Evolutionary conservation across 2,888 invertebrate genomes (phyloP).

Genomic region (Orchesella flavescens): DNA sequence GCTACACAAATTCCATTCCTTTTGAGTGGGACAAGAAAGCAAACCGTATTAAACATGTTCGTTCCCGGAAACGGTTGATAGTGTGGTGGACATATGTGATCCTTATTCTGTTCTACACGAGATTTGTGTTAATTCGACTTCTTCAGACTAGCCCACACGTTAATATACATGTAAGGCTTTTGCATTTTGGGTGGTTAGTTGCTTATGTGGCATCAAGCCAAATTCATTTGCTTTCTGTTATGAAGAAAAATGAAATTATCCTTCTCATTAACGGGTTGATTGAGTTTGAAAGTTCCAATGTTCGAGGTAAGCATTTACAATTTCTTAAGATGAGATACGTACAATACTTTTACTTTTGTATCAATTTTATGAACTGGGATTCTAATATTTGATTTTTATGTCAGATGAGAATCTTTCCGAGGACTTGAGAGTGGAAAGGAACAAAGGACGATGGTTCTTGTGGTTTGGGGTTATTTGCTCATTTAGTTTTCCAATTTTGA

Average conservation of each 20-base stretch:
- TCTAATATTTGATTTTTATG: background rate
- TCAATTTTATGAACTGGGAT: no score
- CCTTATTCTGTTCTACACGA: conserved; percentile 49
- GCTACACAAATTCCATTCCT: conserved; percentile 53
- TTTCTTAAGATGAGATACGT: background rate
- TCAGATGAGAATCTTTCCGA: conserved; percentile 40
- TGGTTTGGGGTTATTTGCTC: conserved; percentile 59
- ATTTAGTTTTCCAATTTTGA: conserved; percentile 51
- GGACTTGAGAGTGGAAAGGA: conserved; percentile 40
- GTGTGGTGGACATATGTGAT: conserved; percentile 56
- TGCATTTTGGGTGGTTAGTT: conserved; percentile 55
- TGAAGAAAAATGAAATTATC: conserved; percentile 57
- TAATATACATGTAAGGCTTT: conserved; percentile 41
- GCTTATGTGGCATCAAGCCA: conserved; percentile 55
- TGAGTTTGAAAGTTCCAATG: conserved; percentile 49
- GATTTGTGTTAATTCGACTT: conserved; percentile 54
- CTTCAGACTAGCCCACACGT: conserved; percentile 50
- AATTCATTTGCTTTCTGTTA: conserved; percentile 50
- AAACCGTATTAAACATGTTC: conserved; percentile 44
- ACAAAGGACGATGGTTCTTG: conserved; percentile 54
- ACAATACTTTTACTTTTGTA: background rate
- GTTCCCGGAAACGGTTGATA: conserved; percentile 38
- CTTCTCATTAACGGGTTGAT: conserved; percentile 53
- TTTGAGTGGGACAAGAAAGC: conserved; percentile 59
- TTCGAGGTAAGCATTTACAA: conserved; percentile 39